Evolutionary conservation across 2,888 invertebrate genomes (phyloP), one percentile per base, ranked within the genome.

Genomic region (Tyria jacobaeae): DNA sequence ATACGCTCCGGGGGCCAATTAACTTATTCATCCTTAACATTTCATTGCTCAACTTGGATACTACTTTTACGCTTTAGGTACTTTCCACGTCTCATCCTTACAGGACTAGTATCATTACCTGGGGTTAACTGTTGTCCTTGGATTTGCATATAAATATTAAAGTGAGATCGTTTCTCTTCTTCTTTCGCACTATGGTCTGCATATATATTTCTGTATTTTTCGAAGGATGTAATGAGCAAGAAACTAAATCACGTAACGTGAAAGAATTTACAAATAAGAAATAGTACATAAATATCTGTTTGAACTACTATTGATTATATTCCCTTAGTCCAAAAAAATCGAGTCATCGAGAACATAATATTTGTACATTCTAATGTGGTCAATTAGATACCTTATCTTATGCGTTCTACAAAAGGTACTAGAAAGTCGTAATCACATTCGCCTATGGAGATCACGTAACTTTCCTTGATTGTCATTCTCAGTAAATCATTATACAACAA

Each of bases 1-100:
- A 92, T 93, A 92, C 91, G 88, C 92, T 90, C 89, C 84, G 76
- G 91, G 89, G 93, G 83, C 89, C 93, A 93, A 93, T 94, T 94
- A 94, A 92, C 92, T 92, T 93, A 93, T 93, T 92, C 93, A 92
- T 92, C 92, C 93, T 91, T 91, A 92, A 92, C 92, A 91, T 92
- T 93, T 92, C 89, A 92, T 92, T 92, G 92, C 91, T 89, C 84
- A 88, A 91, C 87, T 92, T 88, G 84, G 83, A 82, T 85, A 84
- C 84, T 85, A 83, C 83, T 85, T 84, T 85, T 83, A 76, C 75
- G 76, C 73, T 84, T 80, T 79, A 65, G 68, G 78, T 77, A 78
- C 77, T 79, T 78, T 75, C 67, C 72, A 77, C 78, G 79, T 83
- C 76, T 78, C 73, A 79, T 79, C 81, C 78, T 78, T 83, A 79